Evolutionary conservation across 2,797 vertebrate genomes (phyloP), one percentile per base, ranked within the genome.

Genomic region (Mus spretus): DNA sequence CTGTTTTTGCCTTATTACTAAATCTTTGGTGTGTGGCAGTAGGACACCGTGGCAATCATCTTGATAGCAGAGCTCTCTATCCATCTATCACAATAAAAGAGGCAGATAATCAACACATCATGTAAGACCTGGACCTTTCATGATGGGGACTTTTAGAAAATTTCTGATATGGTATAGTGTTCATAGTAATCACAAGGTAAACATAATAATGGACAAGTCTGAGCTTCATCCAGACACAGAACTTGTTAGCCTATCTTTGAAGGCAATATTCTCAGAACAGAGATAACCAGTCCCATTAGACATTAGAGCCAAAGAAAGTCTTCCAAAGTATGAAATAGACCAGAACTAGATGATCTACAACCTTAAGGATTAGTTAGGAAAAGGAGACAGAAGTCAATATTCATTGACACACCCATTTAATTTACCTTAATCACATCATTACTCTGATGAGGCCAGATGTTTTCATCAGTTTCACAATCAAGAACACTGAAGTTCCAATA

Each of bases 351-450:
- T 90, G 15, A 6, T 74, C 6, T 89, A 70, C 3, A 77, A 44
- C 10, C 24, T 77, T 83, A 75, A 72, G 1, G 5, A 94, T 93
- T 90, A 75, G 70, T 91, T 79, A 70, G 83, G 17, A 40, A 97
- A 96, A 86, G 11, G 47, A 91, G n/a, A 40, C 17, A 72, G 19
- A 31, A 72, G 4, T 6, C 19, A 59, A 72, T 65, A 82, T 17
- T 92, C 83, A 88, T 0, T 61, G 77, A 91, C 12, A 10, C 2
- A 47, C 20, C 10, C 61, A 55, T 65, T 93, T 93, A 79, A 50
- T 12, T 87, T 85, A 37, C 10, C 11, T 92, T 61, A 82, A 57
- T 75, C 20, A 79, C 85, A 81, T 89, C 53, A 63, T 57, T 19
- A 40, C 22, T 77, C 9, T 89, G 15, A 9, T 22, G 10, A 85